These are phyloP conservation scores for Poecilobothrus nobilitatus DNA, from an alignment of 2,888 invertebrate species.

Conservation along the genomic window DNA sequence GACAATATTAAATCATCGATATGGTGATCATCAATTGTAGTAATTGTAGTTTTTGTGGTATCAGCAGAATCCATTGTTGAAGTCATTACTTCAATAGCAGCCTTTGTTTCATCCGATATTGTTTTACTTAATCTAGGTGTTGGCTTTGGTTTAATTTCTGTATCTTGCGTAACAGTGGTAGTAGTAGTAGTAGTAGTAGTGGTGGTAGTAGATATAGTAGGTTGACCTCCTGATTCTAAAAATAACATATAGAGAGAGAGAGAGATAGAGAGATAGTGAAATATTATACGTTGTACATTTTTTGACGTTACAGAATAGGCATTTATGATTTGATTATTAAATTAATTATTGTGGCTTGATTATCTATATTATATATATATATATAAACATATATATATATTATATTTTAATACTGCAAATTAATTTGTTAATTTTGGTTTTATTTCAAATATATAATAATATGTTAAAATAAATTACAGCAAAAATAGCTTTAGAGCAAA, in stretches of 20 bases:
- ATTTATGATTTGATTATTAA: neutral
- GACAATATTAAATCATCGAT: neutral
- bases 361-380: no score
- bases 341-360: neutral
- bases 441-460: neutral
- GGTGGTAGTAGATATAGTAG: slow-evolving; percentile 18
- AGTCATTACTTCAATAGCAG: neutral
- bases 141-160: slow-evolving; percentile 44
- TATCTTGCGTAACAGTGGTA: slow-evolving; percentile 27
- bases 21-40: slow-evolving; percentile 1
- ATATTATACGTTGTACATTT: slow-evolving; percentile 12
- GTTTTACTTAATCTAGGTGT: slow-evolving; percentile 45
- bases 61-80: neutral
- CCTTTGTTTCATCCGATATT: slow-evolving; percentile 28
- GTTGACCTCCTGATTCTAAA: slow-evolving; percentile 44
- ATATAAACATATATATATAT: no score
- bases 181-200: slow-evolving; percentile 26
- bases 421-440: neutral
- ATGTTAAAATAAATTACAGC: neutral
- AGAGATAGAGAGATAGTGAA: slow-evolving; percentile 36
- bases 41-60: neutral
- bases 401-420: neutral
- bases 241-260: slow-evolving; percentile 40
- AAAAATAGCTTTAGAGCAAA: slow-evolving; percentile 1
- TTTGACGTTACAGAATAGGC: neutral